A percentile compares a stretch with the other conserved stretches of the same genome.
These are phyloP conservation scores for Chrysaora quinquecirrha DNA, from an alignment of 30 jellyfish, hydroid and myxozoan genomes.

Conservation along the genomic window DNA sequence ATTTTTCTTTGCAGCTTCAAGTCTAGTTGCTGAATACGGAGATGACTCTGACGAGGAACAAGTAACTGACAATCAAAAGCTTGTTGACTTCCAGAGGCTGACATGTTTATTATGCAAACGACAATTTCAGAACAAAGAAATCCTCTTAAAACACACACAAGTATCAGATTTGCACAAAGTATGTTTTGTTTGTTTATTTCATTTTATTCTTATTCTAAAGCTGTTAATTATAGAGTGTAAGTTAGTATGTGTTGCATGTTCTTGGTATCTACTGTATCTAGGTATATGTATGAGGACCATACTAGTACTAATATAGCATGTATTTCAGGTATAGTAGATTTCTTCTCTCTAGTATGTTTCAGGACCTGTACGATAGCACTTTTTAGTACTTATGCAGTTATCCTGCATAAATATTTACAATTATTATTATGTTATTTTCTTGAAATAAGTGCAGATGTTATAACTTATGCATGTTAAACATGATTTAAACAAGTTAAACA, in stretches of 20 bases:
- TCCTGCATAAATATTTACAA: no score
- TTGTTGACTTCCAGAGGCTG: conserved; percentile 69
- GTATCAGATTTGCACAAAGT: conserved; percentile 96
- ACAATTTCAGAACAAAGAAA: conserved; percentile 87
- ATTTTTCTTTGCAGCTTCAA: conserved; percentile 30
- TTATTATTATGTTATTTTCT: no score
- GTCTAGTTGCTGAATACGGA: conserved; percentile 85
- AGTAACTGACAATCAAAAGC: conserved; percentile 33
- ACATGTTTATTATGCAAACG: conserved; percentile 93
- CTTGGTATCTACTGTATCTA: not conserved
- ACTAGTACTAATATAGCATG: not conserved
- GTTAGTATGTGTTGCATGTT: not conserved
- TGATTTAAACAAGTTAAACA: no score
- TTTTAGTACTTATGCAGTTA: no score
- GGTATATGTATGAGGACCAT: no score
- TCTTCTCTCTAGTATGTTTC: not conserved
- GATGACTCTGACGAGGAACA: conserved; percentile 88
- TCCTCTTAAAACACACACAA: conserved; percentile 79
- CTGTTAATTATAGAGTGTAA: not conserved
- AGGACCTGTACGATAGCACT: no score
- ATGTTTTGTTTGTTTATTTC: not conserved
- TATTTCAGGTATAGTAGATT: not conserved
- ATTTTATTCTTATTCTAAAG: no score
- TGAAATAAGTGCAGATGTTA: no score
- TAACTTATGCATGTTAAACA: no score